phyloP scores from a whole-genome alignment of 2,888 invertebrate genomes.

The Lasioglossum calceatum region DNA sequence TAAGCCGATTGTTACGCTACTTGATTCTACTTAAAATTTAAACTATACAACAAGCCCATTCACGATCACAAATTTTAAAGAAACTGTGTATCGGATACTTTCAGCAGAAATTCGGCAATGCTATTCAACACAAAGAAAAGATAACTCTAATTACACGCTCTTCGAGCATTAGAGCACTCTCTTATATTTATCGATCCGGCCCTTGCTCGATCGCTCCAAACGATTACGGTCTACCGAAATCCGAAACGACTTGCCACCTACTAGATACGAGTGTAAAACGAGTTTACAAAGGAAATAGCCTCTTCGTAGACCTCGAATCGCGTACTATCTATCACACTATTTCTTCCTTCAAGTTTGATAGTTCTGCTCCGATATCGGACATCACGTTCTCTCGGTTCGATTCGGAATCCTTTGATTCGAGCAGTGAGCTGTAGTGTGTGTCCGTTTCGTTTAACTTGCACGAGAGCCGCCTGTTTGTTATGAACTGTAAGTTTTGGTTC shows the following conservation, averaged over 20 bases:
- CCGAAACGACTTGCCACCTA: not conserved
- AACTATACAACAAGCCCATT: constrained; percentile 5
- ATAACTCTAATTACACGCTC: constrained; percentile 1
- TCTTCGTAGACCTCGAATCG: constrained; percentile 20
- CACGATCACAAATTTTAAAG: not conserved
- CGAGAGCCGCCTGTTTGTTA: constrained; percentile 75
- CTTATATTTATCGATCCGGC: not conserved
- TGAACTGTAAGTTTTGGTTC: constrained; percentile 75
- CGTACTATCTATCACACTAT: constrained; percentile 40
- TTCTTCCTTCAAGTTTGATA: constrained; percentile 44
- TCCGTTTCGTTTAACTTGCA: constrained; percentile 82
- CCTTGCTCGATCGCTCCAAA: not conserved
- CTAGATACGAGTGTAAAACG: not conserved
- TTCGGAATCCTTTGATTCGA: constrained; percentile 73
- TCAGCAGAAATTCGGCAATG: not conserved
- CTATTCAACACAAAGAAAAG: not conserved
- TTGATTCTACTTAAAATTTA: not conserved
- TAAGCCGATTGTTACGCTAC: not conserved
- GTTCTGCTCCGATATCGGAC: constrained; percentile 41
- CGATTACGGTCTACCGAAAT: not conserved
- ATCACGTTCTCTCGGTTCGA: constrained; percentile 48
- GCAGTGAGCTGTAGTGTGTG: constrained; percentile 82
- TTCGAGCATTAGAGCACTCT: not conserved
- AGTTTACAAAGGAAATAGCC: constrained; percentile 31
- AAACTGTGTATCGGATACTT: not conserved